Evolutionary conservation across 1,140 invertebrate genomes (phyloP), one percentile per base, ranked within the genome.

Genomic region (Formica exsecta): DNA sequence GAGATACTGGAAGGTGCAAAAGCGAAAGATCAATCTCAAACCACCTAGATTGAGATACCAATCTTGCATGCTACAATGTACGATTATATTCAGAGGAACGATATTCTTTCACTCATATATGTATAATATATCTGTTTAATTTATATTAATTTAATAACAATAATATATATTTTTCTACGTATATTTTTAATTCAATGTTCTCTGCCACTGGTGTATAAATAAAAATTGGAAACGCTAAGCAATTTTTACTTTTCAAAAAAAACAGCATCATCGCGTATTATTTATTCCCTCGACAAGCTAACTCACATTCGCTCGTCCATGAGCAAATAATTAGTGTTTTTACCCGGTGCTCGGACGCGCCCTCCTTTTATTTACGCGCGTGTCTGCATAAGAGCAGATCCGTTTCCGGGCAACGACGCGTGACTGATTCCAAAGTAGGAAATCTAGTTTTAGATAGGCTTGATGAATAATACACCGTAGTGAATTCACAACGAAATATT

Each of bases 1-100:
- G 74, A 98, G 97, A 92, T 98, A 98, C 96, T 98, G 94, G 51
- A 95, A 96, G 90, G 73, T 36, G 64, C 29, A 19, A 38, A 54
- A 41, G 41, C 81, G 90, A 80, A 89, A 87, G 11, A 32, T 41
- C 1, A 9, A 48, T 64, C 0, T 19, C 5, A 61, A 54, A 19
- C 11, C 2, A 29, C 0, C 16, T 32, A 44, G 3, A n/a, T 29
- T 57, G 3, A 29, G 6, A 44, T 3, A 44, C 1, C 38, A 3
- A 44, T 44, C 13, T 41, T 74, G 6, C 36, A 6, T 29, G 11
- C 8, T 38, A 38, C 22, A 59, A 76, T 16, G 6, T 61, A 62
- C 16, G n/a, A 9, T 5, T 19, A 64, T 41, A n/a, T 61, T 59
- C 8, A 22, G n/a, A 19, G 4, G 11, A 51, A 70, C 3, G 16